Evolutionary conservation across 2,797 vertebrate species (phyloP), one percentile per base, ranked within the genome.

Genomic region (Syndactyla subalaris): DNA sequence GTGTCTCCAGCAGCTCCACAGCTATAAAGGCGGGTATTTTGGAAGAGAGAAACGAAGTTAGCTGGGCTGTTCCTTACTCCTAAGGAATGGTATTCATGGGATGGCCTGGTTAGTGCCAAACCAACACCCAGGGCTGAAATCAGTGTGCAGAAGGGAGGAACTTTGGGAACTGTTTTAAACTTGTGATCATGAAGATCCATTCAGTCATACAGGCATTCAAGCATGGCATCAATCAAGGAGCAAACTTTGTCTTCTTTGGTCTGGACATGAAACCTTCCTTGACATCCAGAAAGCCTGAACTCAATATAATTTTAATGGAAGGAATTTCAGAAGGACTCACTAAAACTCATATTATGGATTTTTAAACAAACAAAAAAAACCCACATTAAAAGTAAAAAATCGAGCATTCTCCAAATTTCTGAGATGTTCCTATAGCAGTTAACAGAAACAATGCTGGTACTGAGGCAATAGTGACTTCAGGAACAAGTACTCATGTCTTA

Each of bases 111-210:
- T 61, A 48, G 24, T 19, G 51, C 65, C 62, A 66, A 51, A 61
- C 9, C 0, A 1, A 57, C 48, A 27, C 27, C 6, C 0, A 0
- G 38, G 49, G 39, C 38, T 61, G 52, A 80, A 85, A 84, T 16
- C 22, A 16, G n/a, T 1, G 15, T 1, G 1, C 4, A 10, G 30
- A 90, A 45, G 14, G 16, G 9, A 78, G 39, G 7, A 90, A 32
- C 30, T 19, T 24, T 0, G 2, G 74, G 32, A 77, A 58, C 19
- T 20, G 68, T 41, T 71, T 61, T 38, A 58, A 68, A 83, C 38
- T 49, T 0, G 0, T 21, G 14, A 58, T 43, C 0, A 4, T 19
- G n/a, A 75, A 78, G 13, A 20, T 18, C 52, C 34, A 55, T 85
- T 85, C 46, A 54, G 19, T 38, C 57, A 4, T n/a, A 48, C 24